These are phyloP conservation scores for Dicroscelio sp. DNA, from an alignment of 2,888 invertebrate genomes.

Conservation along the genomic window DNA sequence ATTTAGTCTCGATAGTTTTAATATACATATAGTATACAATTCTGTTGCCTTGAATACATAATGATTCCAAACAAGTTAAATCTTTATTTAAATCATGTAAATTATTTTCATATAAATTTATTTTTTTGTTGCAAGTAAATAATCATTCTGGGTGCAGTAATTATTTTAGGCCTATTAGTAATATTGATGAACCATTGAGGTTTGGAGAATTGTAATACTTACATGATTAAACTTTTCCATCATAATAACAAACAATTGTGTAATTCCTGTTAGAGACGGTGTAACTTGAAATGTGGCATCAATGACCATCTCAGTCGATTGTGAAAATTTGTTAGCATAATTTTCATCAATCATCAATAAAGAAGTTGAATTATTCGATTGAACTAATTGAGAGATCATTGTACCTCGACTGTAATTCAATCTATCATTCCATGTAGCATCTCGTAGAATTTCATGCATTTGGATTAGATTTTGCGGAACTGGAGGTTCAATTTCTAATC, in stretches of 20 bases:
- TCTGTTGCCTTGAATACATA: too few species aligned
- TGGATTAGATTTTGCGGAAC: not conserved
- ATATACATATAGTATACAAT: too few species aligned
- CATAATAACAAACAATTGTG: slow-evolving; percentile 18
- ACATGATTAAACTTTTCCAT: slow-evolving; percentile 21
- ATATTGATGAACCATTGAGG: too few species aligned
- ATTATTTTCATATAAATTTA: too few species aligned
- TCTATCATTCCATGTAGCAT: not conserved
- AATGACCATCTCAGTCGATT: not conserved
- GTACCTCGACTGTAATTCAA: not conserved
- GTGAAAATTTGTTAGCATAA: not conserved
- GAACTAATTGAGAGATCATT: not conserved
- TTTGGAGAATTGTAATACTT: too few species aligned
- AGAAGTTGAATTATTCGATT: not conserved
- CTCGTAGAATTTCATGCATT: not conserved
- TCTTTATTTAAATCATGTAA: too few species aligned
- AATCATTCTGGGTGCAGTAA: too few species aligned
- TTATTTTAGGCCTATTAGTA: too few species aligned
- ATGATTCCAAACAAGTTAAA: too few species aligned
- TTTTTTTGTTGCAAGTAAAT: too few species aligned
- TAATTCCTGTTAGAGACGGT: not conserved
- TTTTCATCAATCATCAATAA: not conserved
- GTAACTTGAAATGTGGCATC: slow-evolving; percentile 23
- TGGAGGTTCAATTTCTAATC: slow-evolving; percentile 19
- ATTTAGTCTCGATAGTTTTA: too few species aligned